Conservation (phyloP, 2,797 vertebrate species). For the Orientallactaga sibirica region DNA sequence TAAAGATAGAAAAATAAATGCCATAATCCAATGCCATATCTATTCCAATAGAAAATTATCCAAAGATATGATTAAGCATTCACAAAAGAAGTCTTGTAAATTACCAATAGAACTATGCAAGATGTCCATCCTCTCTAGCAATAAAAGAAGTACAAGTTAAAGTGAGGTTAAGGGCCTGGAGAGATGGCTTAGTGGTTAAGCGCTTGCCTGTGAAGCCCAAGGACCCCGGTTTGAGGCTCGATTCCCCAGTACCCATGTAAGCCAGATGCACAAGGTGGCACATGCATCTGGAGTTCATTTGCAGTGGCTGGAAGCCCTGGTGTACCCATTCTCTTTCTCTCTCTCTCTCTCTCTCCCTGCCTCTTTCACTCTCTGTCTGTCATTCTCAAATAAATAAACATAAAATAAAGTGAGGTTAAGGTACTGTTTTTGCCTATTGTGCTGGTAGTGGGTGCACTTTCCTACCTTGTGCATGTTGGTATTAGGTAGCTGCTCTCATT, state of each 20-base stretch:
- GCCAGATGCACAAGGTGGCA: too few relatives aligned
- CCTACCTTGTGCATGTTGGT: not conserved
- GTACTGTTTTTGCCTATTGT: not conserved
- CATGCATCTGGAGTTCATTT: too few relatives aligned
- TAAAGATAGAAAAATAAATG: not conserved
- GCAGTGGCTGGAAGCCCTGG: too few relatives aligned
- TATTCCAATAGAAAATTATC: not conserved
- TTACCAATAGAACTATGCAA: not conserved
- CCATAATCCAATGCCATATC: not conserved
- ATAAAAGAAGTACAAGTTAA: conserved; percentile 32
- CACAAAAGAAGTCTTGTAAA: not conserved
- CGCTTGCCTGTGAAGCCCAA: too few relatives aligned
- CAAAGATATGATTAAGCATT: not conserved
- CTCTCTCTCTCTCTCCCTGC: too few relatives aligned
- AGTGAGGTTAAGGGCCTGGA: not conserved
- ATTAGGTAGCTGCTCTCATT: not conserved
- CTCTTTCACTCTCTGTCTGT: too few relatives aligned
- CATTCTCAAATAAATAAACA: too few relatives aligned
- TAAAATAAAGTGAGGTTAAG: not conserved
- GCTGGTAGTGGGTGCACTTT: not conserved
- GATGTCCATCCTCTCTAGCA: not conserved
- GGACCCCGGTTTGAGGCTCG: too few relatives aligned
- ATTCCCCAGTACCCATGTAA: too few relatives aligned
- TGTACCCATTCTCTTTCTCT: too few relatives aligned
- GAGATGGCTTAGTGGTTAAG: too few relatives aligned